A percentile compares a stretch with the other conserved stretches of the same genome.
Conservation (phyloP, 2,888 invertebrate genomes). For the Harpalus rufipes region DNA sequence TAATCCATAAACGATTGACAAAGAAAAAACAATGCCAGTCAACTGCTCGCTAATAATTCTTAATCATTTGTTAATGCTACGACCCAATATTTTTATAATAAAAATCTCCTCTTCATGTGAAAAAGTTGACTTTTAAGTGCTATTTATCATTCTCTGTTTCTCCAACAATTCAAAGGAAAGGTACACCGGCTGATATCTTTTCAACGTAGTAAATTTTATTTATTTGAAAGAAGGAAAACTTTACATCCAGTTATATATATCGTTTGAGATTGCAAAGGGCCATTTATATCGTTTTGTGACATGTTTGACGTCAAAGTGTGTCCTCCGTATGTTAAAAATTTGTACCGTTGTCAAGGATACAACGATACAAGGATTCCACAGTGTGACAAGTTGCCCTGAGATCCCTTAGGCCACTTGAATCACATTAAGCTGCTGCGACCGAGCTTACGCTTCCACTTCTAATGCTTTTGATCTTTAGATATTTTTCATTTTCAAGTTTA, state of each 20-base stretch:
- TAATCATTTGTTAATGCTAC: no score
- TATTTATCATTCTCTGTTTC: not conserved
- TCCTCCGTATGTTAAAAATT: conserved; percentile 26
- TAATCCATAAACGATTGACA: no score
- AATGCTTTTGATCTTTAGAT: conserved; percentile 4
- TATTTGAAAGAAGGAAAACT: not conserved
- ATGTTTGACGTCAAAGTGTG: not conserved
- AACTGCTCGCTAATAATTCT: no score
- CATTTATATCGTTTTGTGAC: conserved; percentile 29
- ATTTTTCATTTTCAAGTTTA: conserved; percentile 19
- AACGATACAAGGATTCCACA: conserved; percentile 8
- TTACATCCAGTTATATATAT: conserved; percentile 2
- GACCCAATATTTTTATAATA: no score
- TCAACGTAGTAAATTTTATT: not conserved
- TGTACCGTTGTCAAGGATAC: conserved; percentile 33
- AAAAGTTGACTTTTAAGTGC: not conserved
- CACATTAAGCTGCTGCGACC: not conserved
- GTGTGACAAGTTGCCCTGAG: conserved; percentile 16
- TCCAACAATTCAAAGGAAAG: not conserved
- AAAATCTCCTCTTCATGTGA: no score
- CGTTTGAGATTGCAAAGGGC: not conserved
- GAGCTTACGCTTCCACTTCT: not conserved
- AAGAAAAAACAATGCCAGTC: no score
- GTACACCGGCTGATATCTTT: not conserved
- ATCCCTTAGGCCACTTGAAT: conserved; percentile 42